Conservation (phyloP, 2,797 vertebrate species). For the Lutjanus argentimaculatus region DNA sequence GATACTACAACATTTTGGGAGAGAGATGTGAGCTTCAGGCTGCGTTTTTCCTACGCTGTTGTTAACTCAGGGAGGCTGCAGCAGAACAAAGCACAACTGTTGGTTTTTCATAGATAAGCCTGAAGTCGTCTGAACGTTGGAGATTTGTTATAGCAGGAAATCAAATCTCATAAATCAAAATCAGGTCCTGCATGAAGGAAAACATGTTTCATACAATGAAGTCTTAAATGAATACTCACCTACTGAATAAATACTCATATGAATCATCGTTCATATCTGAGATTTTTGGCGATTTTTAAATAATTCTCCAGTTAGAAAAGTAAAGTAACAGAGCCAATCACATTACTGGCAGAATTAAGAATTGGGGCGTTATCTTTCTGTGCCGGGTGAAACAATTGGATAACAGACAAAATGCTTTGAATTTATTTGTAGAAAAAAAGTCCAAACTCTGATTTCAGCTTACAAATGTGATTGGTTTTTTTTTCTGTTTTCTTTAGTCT, state of each 20-base stretch:
- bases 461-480: too few relatives aligned
- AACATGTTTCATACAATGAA: background rate
- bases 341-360: background rate
- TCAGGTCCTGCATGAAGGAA: slow-evolving; percentile 7
- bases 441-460: too few relatives aligned
- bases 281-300: slow-evolving; percentile 1
- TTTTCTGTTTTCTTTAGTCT: too few relatives aligned
- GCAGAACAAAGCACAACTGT: slow-evolving; percentile 46
- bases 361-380: background rate
- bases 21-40: slow-evolving; percentile 42
- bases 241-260: background rate
- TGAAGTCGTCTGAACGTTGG: slow-evolving; percentile 27
- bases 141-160: slow-evolving; percentile 25
- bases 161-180: slow-evolving; percentile 38
- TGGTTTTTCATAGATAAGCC: slow-evolving; percentile 41
- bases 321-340: background rate
- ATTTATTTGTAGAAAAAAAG: too few relatives aligned
- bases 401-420: too few relatives aligned
- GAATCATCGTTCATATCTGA: background rate
- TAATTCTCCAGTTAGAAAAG: slow-evolving; percentile 18
- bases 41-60: slow-evolving; percentile 21
- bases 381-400: background rate
- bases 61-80: slow-evolving; percentile 23
- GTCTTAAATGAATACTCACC: background rate
- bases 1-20: slow-evolving; percentile 28